Conservation (phyloP, 2,113 vertebrate genomes). For the Corythoichthys haematopterus region DNA sequence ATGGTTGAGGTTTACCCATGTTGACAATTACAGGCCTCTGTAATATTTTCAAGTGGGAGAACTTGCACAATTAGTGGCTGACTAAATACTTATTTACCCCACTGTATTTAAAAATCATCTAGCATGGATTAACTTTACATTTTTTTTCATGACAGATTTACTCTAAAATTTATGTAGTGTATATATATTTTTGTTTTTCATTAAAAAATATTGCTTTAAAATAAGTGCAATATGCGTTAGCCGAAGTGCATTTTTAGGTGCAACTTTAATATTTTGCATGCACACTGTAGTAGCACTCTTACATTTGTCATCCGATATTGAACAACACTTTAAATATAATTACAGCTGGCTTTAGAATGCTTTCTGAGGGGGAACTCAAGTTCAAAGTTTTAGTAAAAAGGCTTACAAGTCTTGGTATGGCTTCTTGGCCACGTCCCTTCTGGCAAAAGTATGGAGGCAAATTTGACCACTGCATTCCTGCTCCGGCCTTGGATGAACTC, state of each 20-base stretch:
- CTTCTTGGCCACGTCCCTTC: slow-evolving; percentile 8
- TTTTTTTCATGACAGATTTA: too few relatives aligned
- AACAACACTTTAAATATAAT: not conserved
- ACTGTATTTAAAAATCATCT: too few relatives aligned
- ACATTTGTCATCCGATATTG: not conserved
- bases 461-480: slow-evolving; percentile 36
- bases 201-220: not conserved
- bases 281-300: not conserved
- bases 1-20: too few relatives aligned
- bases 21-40: too few relatives aligned
- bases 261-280: not conserved
- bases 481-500: slow-evolving; percentile 16
- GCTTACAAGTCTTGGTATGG: slow-evolving; percentile 44
- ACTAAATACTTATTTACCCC: too few relatives aligned
- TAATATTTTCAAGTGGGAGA: too few relatives aligned
- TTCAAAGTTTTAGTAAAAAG: slow-evolving; percentile 24
- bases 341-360: not conserved
- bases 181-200: too few relatives aligned
- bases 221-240: not conserved
- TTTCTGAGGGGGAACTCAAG: slow-evolving; percentile 47
- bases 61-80: too few relatives aligned
- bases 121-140: too few relatives aligned
- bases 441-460: slow-evolving; percentile 8
- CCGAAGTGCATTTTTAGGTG: not conserved
- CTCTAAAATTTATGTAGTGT: too few relatives aligned